Evolutionary conservation across 2,797 vertebrate species (phyloP).

Genomic region (Artibeus jamaicensis): DNA sequence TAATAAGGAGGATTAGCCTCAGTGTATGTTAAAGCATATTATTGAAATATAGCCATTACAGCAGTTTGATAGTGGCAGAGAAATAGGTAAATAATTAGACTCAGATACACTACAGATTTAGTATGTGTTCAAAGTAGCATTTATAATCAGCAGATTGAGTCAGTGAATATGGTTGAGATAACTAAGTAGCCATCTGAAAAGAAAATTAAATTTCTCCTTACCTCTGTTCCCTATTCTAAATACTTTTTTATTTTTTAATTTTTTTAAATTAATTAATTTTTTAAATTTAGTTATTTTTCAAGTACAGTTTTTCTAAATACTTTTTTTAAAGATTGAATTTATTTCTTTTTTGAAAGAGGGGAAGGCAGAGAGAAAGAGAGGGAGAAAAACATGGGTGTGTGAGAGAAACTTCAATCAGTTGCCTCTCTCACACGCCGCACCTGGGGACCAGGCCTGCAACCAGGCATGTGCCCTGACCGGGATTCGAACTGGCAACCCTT

Average conservation of each 20-base stretch:
- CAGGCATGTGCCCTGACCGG: not conserved
- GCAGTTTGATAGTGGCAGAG: not conserved
- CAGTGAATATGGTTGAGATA: not conserved
- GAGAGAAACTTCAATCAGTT: not conserved
- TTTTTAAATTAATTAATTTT: too few species aligned
- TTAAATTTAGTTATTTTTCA: too few species aligned
- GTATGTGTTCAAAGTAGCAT: not conserved
- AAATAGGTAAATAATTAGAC: not conserved
- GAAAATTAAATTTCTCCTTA: not conserved
- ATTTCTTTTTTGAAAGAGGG: not conserved
- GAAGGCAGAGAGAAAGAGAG: not conserved
- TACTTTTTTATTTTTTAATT: not conserved
- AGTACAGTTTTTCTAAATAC: too few species aligned
- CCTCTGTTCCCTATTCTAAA: not conserved
- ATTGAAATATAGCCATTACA: not conserved
- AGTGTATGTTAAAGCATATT: not conserved
- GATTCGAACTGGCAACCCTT: not conserved
- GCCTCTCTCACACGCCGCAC: not conserved
- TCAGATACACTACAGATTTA: not conserved
- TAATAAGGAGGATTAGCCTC: not conserved
- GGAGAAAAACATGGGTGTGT: not conserved
- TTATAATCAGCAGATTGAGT: not conserved
- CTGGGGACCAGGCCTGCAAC: not conserved
- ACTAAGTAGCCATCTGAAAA: not conserved
- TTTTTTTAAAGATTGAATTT: not conserved